Conservation (phyloP, 2,797 vertebrate species). For the Pristis pectinata region DNA sequence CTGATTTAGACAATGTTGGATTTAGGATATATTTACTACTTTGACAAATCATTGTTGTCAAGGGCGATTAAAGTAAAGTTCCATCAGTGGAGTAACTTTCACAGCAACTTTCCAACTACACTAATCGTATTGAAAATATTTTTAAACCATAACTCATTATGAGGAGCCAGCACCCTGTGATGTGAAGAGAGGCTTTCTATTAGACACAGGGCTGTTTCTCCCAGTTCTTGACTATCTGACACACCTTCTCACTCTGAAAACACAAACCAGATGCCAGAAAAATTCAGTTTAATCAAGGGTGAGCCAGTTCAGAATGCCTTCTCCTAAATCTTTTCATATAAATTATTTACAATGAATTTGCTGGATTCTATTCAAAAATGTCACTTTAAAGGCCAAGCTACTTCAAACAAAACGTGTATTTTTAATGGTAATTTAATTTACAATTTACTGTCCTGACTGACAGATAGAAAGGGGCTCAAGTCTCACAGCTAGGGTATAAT, state of each 20-base stretch:
- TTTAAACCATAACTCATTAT: constrained; percentile 26
- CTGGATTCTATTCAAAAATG: constrained; percentile 25
- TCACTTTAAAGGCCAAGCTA: constrained; percentile 5
- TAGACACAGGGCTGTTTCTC: background rate
- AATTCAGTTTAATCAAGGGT: constrained; percentile 34
- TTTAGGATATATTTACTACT: background rate
- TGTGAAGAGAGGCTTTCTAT: constrained; percentile 3
- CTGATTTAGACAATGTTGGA: background rate
- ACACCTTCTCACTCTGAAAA: constrained; percentile 28
- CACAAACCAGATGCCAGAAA: constrained; percentile 34
- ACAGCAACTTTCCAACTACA: background rate
- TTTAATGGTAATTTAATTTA: constrained; percentile 20
- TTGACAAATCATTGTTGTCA: constrained; percentile 34
- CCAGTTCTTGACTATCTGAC: constrained; percentile 25
- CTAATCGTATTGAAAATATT: constrained; percentile 18
- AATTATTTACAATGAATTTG: constrained; percentile 34
- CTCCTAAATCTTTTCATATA: constrained; percentile 35
- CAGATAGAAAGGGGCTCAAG: constrained; percentile 8
- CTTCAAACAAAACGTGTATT: constrained; percentile 30
- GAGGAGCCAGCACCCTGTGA: background rate
- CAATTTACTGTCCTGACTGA: constrained; percentile 30
- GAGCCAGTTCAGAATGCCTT: constrained; percentile 24
- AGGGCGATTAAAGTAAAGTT: background rate
- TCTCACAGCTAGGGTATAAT: background rate
- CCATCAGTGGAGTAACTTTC: constrained; percentile 12